Conservation (phyloP, 2,888 invertebrate genomes). For the Julus scandinavius region DNA sequence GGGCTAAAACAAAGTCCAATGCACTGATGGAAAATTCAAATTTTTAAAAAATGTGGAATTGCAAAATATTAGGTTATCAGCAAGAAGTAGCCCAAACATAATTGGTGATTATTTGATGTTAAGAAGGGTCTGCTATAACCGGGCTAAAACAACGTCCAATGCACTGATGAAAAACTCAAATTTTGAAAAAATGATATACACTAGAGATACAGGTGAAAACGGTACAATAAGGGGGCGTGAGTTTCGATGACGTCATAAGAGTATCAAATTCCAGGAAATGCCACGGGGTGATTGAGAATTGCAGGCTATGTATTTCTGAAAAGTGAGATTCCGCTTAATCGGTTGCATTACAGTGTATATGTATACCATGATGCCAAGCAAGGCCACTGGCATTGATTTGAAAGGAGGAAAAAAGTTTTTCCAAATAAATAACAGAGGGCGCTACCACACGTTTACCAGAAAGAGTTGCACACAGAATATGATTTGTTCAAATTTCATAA, state of each 20-base stretch:
- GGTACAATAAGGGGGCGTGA: neutral
- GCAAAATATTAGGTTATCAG: too few species aligned
- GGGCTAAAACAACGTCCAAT: too few species aligned
- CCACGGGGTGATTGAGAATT: conserved; percentile 15
- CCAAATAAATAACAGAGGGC: neutral
- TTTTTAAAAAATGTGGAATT: too few species aligned
- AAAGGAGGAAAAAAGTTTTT: neutral
- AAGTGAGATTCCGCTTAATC: conserved; percentile 15
- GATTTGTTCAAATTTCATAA: too few species aligned
- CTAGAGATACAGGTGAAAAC: neutral
- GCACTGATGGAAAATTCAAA: too few species aligned
- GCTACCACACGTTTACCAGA: neutral
- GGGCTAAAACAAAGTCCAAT: too few species aligned
- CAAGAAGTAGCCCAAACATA: too few species aligned
- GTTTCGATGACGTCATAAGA: neutral
- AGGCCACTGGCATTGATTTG: neutral
- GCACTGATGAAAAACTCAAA: too few species aligned
- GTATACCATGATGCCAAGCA: neutral
- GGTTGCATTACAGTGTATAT: neutral
- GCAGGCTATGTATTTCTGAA: conserved; percentile 10
- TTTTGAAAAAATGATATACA: neutral
- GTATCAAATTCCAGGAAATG: conserved; percentile 10
- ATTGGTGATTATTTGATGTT: too few species aligned
- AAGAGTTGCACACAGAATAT: too few species aligned
- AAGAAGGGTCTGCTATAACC: too few species aligned